Evolutionary conservation across 1,140 invertebrate genomes (phyloP).

Genomic region (Drosophila ficusphila): DNA sequence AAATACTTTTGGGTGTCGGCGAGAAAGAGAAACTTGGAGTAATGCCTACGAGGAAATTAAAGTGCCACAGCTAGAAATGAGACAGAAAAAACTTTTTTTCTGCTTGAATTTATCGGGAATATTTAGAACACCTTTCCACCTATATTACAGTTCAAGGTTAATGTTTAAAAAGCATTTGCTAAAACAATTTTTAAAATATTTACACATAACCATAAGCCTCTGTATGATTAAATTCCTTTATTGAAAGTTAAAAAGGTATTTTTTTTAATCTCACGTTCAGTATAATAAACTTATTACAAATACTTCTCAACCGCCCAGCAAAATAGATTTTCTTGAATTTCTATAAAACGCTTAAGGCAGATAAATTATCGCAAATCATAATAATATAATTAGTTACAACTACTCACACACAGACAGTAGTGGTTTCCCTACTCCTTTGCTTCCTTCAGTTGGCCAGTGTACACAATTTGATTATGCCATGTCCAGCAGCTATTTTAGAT

Average conservation of each 20-base stretch:
- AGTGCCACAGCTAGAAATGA: not conserved
- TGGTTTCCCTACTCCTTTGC: conserved; percentile 4
- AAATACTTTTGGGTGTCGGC: conserved; percentile 9
- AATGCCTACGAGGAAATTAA: not conserved
- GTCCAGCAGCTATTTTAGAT: conserved; percentile 81
- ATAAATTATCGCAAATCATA: not conserved
- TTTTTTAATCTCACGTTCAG: too few species aligned
- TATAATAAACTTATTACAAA: too few species aligned
- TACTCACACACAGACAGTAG: conserved; percentile 5
- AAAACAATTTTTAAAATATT: too few species aligned
- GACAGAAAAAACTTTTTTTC: not conserved
- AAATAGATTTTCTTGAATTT: not conserved
- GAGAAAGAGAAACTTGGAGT: conserved; percentile 1
- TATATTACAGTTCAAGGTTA: too few species aligned
- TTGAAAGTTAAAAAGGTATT: too few species aligned
- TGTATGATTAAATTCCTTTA: too few species aligned
- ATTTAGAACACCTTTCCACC: too few species aligned
- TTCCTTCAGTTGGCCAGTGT: conserved; percentile 27
- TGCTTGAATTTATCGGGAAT: too few species aligned
- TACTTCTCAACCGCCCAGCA: not conserved
- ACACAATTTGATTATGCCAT: conserved; percentile 75
- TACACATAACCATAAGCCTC: too few species aligned
- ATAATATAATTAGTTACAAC: conserved; percentile 18
- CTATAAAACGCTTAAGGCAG: not conserved
- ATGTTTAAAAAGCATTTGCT: too few species aligned